Evolutionary conservation across 2,797 vertebrate species (phyloP), one percentile per base, ranked within the genome.

Genomic region (Pipistrellus kuhlii): DNA sequence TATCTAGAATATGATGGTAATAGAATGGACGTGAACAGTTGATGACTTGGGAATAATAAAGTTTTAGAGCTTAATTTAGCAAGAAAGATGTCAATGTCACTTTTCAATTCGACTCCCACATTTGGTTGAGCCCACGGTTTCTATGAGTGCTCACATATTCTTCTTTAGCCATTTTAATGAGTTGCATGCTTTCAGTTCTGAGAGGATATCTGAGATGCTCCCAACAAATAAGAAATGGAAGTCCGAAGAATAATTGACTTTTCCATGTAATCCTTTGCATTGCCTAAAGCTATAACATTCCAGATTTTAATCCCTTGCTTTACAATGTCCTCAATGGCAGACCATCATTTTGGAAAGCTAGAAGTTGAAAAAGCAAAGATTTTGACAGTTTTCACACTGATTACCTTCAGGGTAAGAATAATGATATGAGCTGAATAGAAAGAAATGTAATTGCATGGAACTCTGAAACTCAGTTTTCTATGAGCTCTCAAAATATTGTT

Each of bases 21-120:
- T 92, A 88, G 82, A 96, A 96, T 83, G 32, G 48, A 82, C 18
- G 3, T 64, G 81, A 91, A 93, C 20, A 68, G 83, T 8, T 69
- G 69, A 94, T 73, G 48, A 78, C 15, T 87, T 88, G 73, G 38
- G 51, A 93, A 94, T 87, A 90, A 94, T 88, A 88, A 71, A 90
- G 80, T 81, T 69, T 94, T 90, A 94, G 75, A 92, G 44, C 57
- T 84, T 69, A 73, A 88, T 92, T 90, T 92, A 90, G 69, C 14
- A 93, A 95, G 81, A 92, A 87, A 90, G 88, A 82, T 27, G 66
- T 87, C 25, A 88, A 55, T 68, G 83, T 41, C 69, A 78, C 41
- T 69, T 93, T 87, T 94, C 55, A 84, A 82, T 75, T n/a, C 41
- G 23, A 88, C 51, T 77, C 18, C 20, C 44, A 71, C 35, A 94